phyloP scores from a whole-genome alignment of 1,140 invertebrate genomes.

The Helicoverpa zea region DNA sequence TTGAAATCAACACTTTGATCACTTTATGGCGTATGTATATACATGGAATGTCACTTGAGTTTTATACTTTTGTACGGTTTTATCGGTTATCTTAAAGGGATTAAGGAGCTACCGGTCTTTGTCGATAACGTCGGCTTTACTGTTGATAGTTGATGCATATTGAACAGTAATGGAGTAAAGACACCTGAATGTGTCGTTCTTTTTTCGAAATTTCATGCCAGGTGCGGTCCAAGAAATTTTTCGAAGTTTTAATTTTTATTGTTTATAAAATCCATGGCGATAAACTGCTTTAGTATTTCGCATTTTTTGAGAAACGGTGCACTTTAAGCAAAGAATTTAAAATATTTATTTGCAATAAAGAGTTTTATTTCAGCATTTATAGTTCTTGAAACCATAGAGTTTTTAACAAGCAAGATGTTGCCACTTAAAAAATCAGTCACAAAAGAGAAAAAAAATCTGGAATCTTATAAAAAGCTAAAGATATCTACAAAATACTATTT shows the following conservation, averaged over 20 bases:
- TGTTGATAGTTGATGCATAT: constrained; percentile 39
- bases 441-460: not conserved
- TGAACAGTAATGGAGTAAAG: constrained; percentile 38
- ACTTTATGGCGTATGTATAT: constrained; percentile 50
- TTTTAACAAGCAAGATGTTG: too few species aligned
- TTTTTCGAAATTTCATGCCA: constrained; percentile 12
- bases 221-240: not conserved
- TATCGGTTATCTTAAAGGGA: constrained; percentile 68
- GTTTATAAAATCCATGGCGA: constrained; percentile 6
- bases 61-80: constrained; percentile 52
- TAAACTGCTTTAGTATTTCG: not conserved
- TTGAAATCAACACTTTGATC: constrained; percentile 45
- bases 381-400: not conserved
- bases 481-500: not conserved
- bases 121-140: constrained; percentile 15
- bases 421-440: not conserved
- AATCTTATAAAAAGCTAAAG: not conserved
- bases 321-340: not conserved
- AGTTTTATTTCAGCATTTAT: not conserved
- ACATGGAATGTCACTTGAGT: constrained; percentile 72
- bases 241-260: not conserved
- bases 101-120: constrained; percentile 71
- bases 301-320: not conserved
- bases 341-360: not conserved
- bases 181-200: constrained; percentile 20